Evolutionary conservation across 2,113 vertebrate species (phyloP), one percentile per base, ranked within the genome.

Genomic region (Hoplias malabaricus): DNA sequence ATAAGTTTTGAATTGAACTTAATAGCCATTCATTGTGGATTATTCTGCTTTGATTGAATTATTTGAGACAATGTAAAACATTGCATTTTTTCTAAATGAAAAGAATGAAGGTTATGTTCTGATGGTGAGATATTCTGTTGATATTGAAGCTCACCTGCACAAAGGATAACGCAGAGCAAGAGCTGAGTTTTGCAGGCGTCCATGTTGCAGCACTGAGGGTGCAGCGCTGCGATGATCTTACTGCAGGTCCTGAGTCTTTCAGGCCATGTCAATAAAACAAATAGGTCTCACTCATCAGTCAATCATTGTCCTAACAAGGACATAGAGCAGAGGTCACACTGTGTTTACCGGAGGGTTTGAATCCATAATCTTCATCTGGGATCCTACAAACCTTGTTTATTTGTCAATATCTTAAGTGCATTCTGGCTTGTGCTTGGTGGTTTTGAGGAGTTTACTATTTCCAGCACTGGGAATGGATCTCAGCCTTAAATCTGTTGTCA

Each of bases 291-390:
- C 13, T 80, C 75, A 75, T 82, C 76, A 42, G 90, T 93, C 86
- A 92, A 92, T 92, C 89, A 93, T 92, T 92, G 82, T 62, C 89
- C 13, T 7, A 21, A 84, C 87, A 87, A 90, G 89, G 86, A 90
- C 85, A 65, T 50, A 36, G 83, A 82, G 73, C 84, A 82, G 56
- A 68, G 83, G 90, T 87, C 90, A 90, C 83, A 76, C 40, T 69
- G 65, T 84, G 71, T 86, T 89, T 85, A 36, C 54, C 29, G 31
- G 16, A 59, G 13, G 65, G 69, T 86, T 67, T 31, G 50, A 75
- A 69, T 57, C 12, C 62, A 69, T 10, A 62, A 54, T 69, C 67
- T 50, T 25, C 10, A 29, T 40, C 36, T 80, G 42, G 46, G 40
- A 63, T 46, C 36, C 53, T 73, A 57, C 54, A 27, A 43, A 54